Base-by-base conservation (phyloP, 2,113 vertebrate species). In the Formicarius rufipectus region DNA sequence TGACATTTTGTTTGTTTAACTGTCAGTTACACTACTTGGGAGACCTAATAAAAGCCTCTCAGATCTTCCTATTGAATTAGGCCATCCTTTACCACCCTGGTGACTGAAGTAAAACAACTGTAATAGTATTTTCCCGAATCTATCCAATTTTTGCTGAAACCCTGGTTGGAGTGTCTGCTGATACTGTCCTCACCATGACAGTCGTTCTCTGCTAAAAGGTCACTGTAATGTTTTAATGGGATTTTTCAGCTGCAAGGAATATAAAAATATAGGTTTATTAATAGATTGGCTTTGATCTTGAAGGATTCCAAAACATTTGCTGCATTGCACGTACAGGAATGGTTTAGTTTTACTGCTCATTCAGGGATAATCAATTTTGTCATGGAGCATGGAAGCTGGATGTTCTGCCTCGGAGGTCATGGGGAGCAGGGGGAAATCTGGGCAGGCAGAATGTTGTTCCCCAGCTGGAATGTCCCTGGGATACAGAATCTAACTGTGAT, bases 1-100 rank as follows among this genome's bases (percentile, higher is more conserved):
- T 97, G 95, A 93, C 76, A 49, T 64, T 83, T 96, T 96, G 92
- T 97, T 96, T 96, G 93, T 96, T 92, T 90, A 92, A 90, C 96
- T 95, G 95, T 96, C 95, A 90, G 88, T 89, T 95, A 94, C 77
- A 42, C 79, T 59, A 78, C 49, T 89, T 86, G 67, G 86, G 95
- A 96, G 92, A 75, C 83, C 90, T 95, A 95, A 94, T 97, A 94
- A 96, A 97, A 96, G 53, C 76, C n/a, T 94, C 85, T 96, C 86
- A 93, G 92, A 96, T 96, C 93, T 95, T 96, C 67, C 79, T 84
- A 25, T 93, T 86, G 95, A 97, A 97, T 87, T 96, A 96, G 95
- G 92, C 90, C 96, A 93, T 73, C 90, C 90, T 90, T 89, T 93
- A 24, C 88, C 86, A 93, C 52, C 60, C 83, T 17, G 18, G 86